Conservation (phyloP, 2,888 invertebrate genomes). For the Nomada lathburiana region DNA sequence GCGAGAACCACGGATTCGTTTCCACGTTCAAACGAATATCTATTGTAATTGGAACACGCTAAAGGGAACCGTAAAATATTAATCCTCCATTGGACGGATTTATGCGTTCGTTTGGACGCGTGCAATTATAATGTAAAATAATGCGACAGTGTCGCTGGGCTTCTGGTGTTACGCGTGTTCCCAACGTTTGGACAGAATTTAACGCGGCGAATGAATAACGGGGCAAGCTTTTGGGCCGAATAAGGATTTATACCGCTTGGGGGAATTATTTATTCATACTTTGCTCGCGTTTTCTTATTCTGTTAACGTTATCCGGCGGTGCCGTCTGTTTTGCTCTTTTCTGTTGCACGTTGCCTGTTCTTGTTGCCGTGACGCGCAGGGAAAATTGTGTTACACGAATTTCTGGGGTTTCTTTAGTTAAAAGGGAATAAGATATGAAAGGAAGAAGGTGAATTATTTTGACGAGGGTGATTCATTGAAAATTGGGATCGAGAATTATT, state of each 20-base stretch:
- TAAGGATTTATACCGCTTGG: constrained; percentile 21
- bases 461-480: background rate
- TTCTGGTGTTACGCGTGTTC: background rate
- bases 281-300: background rate
- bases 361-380: too few species aligned
- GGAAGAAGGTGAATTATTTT: too few species aligned
- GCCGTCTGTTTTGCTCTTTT: too few species aligned
- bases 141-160: background rate
- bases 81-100: constrained; percentile 41
- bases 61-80: constrained; percentile 43
- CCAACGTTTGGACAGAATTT: constrained; percentile 20
- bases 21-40: background rate
- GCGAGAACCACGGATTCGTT: too few species aligned
- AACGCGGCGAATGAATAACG: constrained; percentile 34
- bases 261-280: constrained; percentile 17
- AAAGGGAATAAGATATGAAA: too few species aligned
- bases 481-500: background rate
- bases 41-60: constrained; percentile 13
- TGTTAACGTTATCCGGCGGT: too few species aligned
- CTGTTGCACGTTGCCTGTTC: too few species aligned
- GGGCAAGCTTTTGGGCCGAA: constrained; percentile 2
- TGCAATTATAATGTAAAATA: constrained; percentile 41
- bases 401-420: too few species aligned
- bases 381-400: too few species aligned
- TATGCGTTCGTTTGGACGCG: constrained; percentile 8